Evolutionary conservation across 2,888 invertebrate species (phyloP), one percentile per base, ranked within the genome.

Genomic region (Campaea margaritaria): DNA sequence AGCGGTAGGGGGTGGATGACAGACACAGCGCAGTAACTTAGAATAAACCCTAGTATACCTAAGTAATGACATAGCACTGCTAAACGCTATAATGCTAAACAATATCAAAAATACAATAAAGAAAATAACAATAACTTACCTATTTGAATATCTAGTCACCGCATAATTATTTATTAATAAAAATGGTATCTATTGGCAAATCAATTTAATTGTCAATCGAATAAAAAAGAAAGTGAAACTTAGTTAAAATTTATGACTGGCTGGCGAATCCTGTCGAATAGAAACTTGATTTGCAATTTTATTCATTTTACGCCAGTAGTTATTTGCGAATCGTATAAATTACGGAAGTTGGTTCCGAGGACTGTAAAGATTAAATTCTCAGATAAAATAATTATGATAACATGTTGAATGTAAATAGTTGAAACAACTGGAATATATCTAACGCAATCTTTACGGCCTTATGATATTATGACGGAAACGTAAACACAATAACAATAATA

Each of bases 271-370:
- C 34, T 52, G 55, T 48, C 14, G 15, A 47, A 50, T 47, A 61
- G 47, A 51, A 61, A 61, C 60, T 51, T 47, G 60, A 51, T 61
- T 54, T 61, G 51, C 10, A 38, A 51, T 55, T 55, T 46, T 21
- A 47, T 43, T 36, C 11, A 15, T 31, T 59, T 50, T 34, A 39
- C 55, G 16, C 31, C 41, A 42, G 47, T 50, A 60, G 60, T 50
- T 46, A 55, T 55, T 42, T 31, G 28, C 54, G 15, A 56, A 47
- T 51, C 50, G 51, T 61, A 43, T 52, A 61, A 55, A 59, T 21
- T 47, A 60, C 50, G 60, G 60, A 61, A 55, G 31, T 61, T 51
- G 42, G 51, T 55, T 61, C 60, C 55, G 60, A 51, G 60, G 51
- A 39, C 60, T 31, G 14, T n/a, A 8, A 27, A 36, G 41, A 50